phyloP scores from a whole-genome alignment of 1,140 invertebrate genomes.

The Laupala kohalensis region DNA sequence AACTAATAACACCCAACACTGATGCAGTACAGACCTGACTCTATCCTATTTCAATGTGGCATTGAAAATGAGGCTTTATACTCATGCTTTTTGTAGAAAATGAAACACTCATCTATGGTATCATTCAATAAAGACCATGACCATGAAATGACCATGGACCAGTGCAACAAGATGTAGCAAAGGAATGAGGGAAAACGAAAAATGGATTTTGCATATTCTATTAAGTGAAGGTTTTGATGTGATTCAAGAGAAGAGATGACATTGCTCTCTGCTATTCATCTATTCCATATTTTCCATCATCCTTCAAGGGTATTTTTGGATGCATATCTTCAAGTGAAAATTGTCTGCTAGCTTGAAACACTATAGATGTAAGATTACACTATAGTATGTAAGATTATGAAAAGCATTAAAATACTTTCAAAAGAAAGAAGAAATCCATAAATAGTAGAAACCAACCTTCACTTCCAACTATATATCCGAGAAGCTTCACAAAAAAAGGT shows the following conservation, averaged over 20 bases:
- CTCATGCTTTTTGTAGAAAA: background rate
- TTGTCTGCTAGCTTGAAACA: background rate
- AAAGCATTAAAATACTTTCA: background rate
- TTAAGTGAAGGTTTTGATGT: background rate
- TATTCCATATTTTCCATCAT: background rate
- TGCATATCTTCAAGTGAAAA: too few species aligned
- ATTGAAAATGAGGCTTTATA: background rate
- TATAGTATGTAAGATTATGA: background rate
- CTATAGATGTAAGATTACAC: too few species aligned
- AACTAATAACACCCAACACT: background rate
- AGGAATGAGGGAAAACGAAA: background rate
- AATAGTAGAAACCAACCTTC: background rate
- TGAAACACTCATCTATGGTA: background rate
- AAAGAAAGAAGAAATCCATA: background rate
- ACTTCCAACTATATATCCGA: background rate
- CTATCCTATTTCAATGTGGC: background rate
- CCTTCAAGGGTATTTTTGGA: background rate
- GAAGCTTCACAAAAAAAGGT: background rate
- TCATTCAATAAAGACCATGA: background rate
- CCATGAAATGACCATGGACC: background rate
- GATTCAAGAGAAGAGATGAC: background rate
- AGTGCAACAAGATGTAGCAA: background rate
- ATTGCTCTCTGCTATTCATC: background rate
- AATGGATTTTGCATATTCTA: background rate
- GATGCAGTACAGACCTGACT: background rate